A percentile compares a stretch with the other conserved stretches of the same genome.
Evolutionary conservation across 2,888 invertebrate species (phyloP).

Genomic region (Drosophila nigricruria): DNA sequence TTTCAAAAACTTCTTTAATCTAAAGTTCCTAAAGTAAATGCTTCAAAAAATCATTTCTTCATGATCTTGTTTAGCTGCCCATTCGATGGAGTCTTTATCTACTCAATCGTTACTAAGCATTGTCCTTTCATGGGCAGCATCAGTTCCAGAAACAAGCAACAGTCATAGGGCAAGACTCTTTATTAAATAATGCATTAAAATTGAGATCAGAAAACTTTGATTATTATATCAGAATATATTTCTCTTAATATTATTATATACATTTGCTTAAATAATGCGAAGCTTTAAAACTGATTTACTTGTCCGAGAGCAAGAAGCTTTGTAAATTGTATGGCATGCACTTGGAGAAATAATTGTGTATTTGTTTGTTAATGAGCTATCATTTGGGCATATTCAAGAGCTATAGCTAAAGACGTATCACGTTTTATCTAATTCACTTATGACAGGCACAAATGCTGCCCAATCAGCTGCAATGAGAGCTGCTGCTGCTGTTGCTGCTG

Average conservation of each 20-base stretch:
- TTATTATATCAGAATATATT: too few species aligned
- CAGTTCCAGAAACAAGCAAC: too few species aligned
- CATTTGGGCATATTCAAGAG: neutral
- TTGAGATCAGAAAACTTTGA: too few species aligned
- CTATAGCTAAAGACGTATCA: constrained; percentile 8
- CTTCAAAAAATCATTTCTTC: too few species aligned
- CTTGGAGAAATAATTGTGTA: neutral
- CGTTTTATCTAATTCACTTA: constrained; percentile 31
- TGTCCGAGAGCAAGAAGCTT: neutral
- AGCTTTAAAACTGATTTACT: neutral
- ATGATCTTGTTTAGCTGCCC: too few species aligned
- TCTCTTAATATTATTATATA: neutral
- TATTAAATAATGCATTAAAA: too few species aligned
- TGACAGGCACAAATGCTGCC: constrained; percentile 32
- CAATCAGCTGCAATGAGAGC: constrained; percentile 47
- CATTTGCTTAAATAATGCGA: neutral
- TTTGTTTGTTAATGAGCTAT: neutral
- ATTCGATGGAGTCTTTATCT: too few species aligned
- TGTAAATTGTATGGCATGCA: neutral
- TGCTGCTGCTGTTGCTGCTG: constrained; percentile 8
- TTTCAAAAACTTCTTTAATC: too few species aligned
- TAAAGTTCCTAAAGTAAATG: too few species aligned
- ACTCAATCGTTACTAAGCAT: too few species aligned
- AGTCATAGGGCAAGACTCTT: too few species aligned
- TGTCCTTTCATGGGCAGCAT: too few species aligned